These are phyloP conservation scores for Arrhopalites spinosus DNA, from an alignment of 2,888 invertebrate species.

Conservation along the genomic window DNA sequence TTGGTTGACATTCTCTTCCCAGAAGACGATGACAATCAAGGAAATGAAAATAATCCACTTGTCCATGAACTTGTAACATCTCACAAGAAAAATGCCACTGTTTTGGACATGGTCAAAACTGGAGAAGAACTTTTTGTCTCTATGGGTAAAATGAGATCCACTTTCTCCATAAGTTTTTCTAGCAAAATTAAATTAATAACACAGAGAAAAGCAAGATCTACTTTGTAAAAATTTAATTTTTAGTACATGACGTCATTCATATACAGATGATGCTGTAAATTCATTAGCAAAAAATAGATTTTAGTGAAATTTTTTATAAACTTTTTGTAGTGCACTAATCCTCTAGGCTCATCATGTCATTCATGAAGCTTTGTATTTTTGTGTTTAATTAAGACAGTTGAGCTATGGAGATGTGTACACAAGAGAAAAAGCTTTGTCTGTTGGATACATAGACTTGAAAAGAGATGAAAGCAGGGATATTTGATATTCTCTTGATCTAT, in stretches of 20 bases:
- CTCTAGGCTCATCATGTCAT: no score
- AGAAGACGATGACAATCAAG: background rate
- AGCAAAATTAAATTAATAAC: background rate
- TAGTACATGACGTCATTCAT: no score
- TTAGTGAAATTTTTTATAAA: no score
- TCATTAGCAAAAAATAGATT: no score
- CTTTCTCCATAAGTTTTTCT: background rate
- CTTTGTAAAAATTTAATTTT: no score
- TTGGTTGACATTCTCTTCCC: conserved; percentile 57
- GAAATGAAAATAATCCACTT: background rate
- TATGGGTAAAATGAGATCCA: conserved; percentile 62
- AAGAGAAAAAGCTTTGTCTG: background rate
- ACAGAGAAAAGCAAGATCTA: background rate
- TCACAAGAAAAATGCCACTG: conserved; percentile 51
- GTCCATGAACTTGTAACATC: background rate
- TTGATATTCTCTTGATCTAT: background rate
- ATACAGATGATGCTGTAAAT: no score
- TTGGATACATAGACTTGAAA: background rate
- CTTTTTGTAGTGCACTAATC: no score
- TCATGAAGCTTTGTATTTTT: no score
- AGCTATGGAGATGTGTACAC: background rate
- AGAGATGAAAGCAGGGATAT: background rate
- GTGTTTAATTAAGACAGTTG: no score
- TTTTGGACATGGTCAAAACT: conserved; percentile 58
- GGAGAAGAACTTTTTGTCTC: conserved; percentile 73